Evolutionary conservation across 2,888 invertebrate species (phyloP).

Genomic region (Ormyrus labotus): DNA sequence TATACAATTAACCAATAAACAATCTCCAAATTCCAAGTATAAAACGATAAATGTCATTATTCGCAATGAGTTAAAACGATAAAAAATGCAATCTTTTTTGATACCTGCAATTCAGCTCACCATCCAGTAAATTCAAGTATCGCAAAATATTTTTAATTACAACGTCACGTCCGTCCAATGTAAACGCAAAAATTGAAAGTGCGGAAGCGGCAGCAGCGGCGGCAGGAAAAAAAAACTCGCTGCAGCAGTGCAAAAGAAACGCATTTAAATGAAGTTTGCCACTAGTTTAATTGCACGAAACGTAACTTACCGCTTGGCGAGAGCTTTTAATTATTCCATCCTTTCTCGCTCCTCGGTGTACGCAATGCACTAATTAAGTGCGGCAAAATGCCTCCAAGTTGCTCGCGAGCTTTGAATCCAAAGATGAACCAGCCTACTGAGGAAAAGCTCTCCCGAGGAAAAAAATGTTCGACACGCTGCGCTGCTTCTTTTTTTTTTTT

Average conservation of each 20-base stretch:
- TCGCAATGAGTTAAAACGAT: too few species aligned
- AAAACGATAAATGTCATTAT: too few species aligned
- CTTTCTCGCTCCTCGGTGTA: slow-evolving; percentile 10
- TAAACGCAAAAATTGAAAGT: slow-evolving; percentile 12
- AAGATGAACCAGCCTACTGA: slow-evolving; percentile 39
- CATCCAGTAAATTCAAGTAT: too few species aligned
- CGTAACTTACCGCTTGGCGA: slow-evolving; percentile 23
- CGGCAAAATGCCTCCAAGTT: slow-evolving; percentile 44
- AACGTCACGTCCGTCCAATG: background rate
- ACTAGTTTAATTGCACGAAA: slow-evolving; percentile 55
- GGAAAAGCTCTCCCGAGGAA: slow-evolving; percentile 7
- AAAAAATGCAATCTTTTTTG: too few species aligned
- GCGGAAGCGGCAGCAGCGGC: background rate
- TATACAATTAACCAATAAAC: too few species aligned
- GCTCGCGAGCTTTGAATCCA: slow-evolving; percentile 40
- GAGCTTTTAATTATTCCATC: slow-evolving; percentile 52
- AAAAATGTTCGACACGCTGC: slow-evolving; percentile 18
- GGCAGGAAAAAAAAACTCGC: slow-evolving; percentile 14
- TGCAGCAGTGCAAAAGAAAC: slow-evolving; percentile 25
- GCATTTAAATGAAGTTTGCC: slow-evolving; percentile 52
- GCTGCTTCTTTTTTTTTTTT: slow-evolving; percentile 6
- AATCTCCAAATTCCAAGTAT: too few species aligned
- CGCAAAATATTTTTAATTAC: too few species aligned
- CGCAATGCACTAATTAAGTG: slow-evolving; percentile 52
- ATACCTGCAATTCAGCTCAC: too few species aligned